Percentiles rank a stretch among this genome's conserved stretches.
These are phyloP conservation scores for Spermophilus dauricus DNA, from an alignment of 2,113 vertebrate genomes.

Conservation along the genomic window DNA sequence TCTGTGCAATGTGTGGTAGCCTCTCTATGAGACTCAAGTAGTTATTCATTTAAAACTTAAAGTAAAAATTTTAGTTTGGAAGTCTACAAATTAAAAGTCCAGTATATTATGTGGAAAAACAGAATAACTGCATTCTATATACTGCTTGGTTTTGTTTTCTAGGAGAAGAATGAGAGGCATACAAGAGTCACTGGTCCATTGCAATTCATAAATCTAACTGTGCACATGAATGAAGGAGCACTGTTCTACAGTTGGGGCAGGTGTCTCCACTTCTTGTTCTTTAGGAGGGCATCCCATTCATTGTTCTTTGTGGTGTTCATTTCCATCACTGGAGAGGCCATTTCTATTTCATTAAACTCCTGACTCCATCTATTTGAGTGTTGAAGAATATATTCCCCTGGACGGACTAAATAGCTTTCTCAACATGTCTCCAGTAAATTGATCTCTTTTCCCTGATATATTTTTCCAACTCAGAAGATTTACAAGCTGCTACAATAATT, in stretches of 20 bases:
- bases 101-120: background rate
- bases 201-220: background rate
- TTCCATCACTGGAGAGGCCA: background rate
- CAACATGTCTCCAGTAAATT: background rate
- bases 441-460: background rate
- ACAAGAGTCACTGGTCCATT: background rate
- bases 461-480: constrained; percentile 44
- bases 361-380: background rate
- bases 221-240: background rate
- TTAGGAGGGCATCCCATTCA: background rate
- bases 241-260: no score
- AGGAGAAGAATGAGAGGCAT: background rate
- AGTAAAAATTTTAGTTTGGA: background rate
- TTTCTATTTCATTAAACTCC: background rate
- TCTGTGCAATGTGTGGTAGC: background rate
- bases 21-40: background rate
- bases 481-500: background rate
- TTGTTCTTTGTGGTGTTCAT: background rate
- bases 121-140: background rate
- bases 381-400: background rate
- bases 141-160: no score
- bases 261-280: background rate
- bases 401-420: background rate
- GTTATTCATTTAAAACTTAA: background rate
- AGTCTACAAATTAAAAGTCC: background rate